phyloP scores from a whole-genome alignment of 2,113 vertebrate genomes.

The Caretta caretta region DNA sequence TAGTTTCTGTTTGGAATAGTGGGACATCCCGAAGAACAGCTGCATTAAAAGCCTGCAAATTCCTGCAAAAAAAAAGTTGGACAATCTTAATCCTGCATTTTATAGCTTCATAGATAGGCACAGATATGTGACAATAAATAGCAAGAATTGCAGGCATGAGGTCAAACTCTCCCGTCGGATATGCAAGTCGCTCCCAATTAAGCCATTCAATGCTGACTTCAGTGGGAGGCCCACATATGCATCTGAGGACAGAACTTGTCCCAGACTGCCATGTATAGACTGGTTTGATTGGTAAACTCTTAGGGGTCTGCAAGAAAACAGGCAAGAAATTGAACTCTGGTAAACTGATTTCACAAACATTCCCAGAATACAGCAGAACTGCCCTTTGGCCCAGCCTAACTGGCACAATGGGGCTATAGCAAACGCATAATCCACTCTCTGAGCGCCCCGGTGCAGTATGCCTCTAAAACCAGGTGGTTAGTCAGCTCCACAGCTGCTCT shows the following conservation, averaged over 20 bases:
- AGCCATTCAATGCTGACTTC: background rate
- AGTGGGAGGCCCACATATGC: background rate
- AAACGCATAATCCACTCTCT: background rate
- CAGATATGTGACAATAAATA: background rate
- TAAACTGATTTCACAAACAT: background rate
- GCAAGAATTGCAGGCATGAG: background rate
- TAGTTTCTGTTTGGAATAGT: constrained; percentile 87
- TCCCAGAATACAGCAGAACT: background rate
- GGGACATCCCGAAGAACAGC: constrained; percentile 79
- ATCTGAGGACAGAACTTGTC: background rate
- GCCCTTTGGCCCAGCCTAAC: background rate
- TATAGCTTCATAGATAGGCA: background rate
- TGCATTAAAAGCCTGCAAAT: constrained; percentile 85
- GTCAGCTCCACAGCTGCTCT: background rate
- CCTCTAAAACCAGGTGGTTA: background rate
- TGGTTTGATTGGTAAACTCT: background rate
- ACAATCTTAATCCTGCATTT: background rate
- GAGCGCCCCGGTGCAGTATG: background rate
- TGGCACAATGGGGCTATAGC: background rate
- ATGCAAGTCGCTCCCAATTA: background rate
- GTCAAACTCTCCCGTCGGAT: background rate
- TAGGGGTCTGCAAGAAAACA: background rate
- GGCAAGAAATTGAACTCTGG: background rate
- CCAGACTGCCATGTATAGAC: background rate
- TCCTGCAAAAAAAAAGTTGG: constrained; percentile 77